These are phyloP conservation scores for Sylvilagus floridanus DNA, from an alignment of 2,797 vertebrate genomes.

Conservation along the genomic window DNA sequence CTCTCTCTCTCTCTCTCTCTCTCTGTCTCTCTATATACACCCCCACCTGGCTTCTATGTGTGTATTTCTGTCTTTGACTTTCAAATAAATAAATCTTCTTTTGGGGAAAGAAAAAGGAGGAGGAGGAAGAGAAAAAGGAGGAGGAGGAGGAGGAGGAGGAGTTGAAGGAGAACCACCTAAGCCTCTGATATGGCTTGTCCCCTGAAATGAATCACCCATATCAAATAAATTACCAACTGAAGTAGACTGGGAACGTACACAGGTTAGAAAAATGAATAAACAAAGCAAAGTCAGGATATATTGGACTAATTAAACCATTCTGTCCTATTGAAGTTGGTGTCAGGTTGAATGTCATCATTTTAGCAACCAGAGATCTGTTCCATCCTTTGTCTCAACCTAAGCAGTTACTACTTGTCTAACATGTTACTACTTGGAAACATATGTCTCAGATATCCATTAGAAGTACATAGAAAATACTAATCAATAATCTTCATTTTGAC, in stretches of 20 bases:
- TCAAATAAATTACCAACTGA: background rate
- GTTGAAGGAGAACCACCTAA: background rate
- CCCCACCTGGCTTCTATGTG: no score
- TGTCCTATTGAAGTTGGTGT: background rate
- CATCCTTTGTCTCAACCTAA: background rate
- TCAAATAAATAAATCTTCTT: no score
- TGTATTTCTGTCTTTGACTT: no score
- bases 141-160: no score
- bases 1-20: no score
- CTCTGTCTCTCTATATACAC: no score
- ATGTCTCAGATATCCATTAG: background rate
- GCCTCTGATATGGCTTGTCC: background rate
- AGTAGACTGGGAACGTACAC: background rate
- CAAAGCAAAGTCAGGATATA: conserved; percentile 9
- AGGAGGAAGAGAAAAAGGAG: no score
- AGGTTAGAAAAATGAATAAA: background rate
- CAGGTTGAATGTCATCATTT: background rate
- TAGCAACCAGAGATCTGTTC: background rate
- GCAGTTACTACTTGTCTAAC: background rate
- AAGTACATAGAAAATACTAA: background rate
- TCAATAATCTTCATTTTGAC: background rate
- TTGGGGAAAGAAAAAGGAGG: no score
- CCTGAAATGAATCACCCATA: background rate
- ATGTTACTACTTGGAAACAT: background rate
- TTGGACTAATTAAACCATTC: background rate